phyloP scores from a whole-genome alignment of 2,113 vertebrate genomes.

The Hydrochoerus hydrochaeris region DNA sequence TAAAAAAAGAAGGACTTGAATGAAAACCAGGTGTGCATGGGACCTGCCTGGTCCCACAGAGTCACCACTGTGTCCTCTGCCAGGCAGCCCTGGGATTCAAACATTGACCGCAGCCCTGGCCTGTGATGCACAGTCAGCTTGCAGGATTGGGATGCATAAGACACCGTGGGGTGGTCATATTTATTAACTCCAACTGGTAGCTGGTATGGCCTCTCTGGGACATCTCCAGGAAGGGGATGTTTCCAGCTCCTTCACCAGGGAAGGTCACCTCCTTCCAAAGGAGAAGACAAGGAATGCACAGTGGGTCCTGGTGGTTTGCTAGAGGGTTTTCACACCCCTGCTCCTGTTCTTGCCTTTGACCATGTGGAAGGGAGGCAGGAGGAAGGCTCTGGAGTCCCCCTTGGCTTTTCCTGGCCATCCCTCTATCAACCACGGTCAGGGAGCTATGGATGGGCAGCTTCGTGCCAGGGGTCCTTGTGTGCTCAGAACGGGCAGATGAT shows the following conservation, averaged over 20 bases:
- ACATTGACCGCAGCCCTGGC: background rate
- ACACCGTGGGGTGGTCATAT: background rate
- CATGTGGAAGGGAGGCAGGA: background rate
- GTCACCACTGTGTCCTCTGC: background rate
- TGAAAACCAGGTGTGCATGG: background rate
- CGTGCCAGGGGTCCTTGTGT: background rate
- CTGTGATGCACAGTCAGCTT: accelerated
- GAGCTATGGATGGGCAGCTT: background rate
- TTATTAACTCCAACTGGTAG: background rate
- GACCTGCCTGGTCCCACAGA: background rate
- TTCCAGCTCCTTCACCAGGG: background rate
- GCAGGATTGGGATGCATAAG: accelerated
- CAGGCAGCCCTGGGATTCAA: background rate
- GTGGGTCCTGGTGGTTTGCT: background rate
- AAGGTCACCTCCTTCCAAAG: background rate
- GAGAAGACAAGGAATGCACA: no score
- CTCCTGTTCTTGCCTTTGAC: background rate
- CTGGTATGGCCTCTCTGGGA: background rate
- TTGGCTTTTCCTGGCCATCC: background rate
- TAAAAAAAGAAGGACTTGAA: background rate
- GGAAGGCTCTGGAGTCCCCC: background rate
- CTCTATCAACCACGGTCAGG: background rate
- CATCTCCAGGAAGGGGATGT: background rate
- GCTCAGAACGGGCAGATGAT: background rate
- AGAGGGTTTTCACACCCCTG: no score